Base-by-base conservation (phyloP, 2,888 invertebrate genomes). In the Trissolcus brochymenae region DNA sequence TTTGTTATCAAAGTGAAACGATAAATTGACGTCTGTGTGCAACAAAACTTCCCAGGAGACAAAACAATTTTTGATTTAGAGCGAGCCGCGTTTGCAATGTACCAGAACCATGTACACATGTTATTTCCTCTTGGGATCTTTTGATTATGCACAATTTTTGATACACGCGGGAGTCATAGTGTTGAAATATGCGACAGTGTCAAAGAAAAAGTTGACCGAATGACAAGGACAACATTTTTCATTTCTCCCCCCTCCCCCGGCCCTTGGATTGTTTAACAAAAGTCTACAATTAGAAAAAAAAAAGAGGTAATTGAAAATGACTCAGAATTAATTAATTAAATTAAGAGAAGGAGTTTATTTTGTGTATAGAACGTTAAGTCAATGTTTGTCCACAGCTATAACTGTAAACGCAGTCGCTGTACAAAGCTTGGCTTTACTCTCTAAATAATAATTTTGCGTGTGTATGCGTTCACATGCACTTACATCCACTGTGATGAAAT, bases 71-170 rank as follows among this genome's bases (percentile, higher is more conserved):
- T 70, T 70, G 70, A 70, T 70, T 70, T 62, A 61, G 21, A 56
- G 50, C 62, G 56, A 62, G 51, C 61, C 46, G 50, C 49, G 62
- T 62, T 55, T 43, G 61, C 50, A 40, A 62, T 70, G 70, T 70
- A 62, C 62, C 70, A 70, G 62, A 70, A 70, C 70, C n/a, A n/a
- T 70, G 43, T 57, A 51, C 56, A 51, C 56, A 51, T 59, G 72
- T 54, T 19, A 19, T 19, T 72, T 59, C 54, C 65, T 65, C 64
- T 1, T 14, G 72, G 72, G 72, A 72, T 72, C 43, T 41, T 65
- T 72, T 72, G 72, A 72, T 72, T 72, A 72, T 72, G 64, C 59
- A 54, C 53, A 46, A 72, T 72, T 72, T 64, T 62, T 72, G 53
- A 54, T 65, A 72, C 72, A 72, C 64, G 16, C 41, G 72, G 64